These are phyloP conservation scores for Cyprinodon brontotheroides DNA, from an alignment of 2,113 vertebrate genomes.

Conservation along the genomic window DNA sequence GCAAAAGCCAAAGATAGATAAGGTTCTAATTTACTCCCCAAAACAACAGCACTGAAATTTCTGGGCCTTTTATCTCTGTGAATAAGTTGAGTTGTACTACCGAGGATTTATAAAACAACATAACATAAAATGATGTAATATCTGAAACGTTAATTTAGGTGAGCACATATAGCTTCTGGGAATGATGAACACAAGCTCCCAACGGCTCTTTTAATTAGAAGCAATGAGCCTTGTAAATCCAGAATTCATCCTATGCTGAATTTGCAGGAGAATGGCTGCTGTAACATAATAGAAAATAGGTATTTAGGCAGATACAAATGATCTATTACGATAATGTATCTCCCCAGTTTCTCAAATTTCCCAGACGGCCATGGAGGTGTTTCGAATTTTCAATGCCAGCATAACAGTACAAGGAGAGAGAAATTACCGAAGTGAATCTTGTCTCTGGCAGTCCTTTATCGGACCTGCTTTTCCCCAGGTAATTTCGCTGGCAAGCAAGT, in stretches of 20 bases:
- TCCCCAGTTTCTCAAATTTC: slow-evolving; percentile 56
- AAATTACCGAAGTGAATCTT: slow-evolving; percentile 70
- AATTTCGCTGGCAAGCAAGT: slow-evolving; percentile 70
- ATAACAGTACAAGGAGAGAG: slow-evolving; percentile 54
- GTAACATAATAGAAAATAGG: slow-evolving; percentile 51
- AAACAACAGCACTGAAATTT: slow-evolving; percentile 29
- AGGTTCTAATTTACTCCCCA: slow-evolving; percentile 46
- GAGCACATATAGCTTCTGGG: slow-evolving; percentile 37
- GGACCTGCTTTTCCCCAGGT: slow-evolving; percentile 69
- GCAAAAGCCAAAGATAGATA: slow-evolving; percentile 39
- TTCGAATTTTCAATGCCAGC: slow-evolving; percentile 65
- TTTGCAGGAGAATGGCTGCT: slow-evolving; percentile 45
- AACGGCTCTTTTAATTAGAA: slow-evolving; percentile 54
- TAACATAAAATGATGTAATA: slow-evolving; percentile 24
- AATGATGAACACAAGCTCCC: slow-evolving; percentile 39
- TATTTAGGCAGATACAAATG: slow-evolving; percentile 65
- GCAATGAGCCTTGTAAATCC: slow-evolving; percentile 63
- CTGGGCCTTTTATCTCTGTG: slow-evolving; percentile 39
- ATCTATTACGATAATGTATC: slow-evolving; percentile 68
- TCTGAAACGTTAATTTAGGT: slow-evolving; percentile 34
- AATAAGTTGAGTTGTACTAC: slow-evolving; percentile 15
- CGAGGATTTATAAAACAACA: slow-evolving; percentile 2
- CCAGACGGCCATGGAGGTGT: slow-evolving; percentile 56
- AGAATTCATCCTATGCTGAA: slow-evolving; percentile 50
- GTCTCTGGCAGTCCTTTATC: slow-evolving; percentile 74